phyloP scores from a whole-genome alignment of 2,113 vertebrate species.

The Ammodramus savannarum region DNA sequence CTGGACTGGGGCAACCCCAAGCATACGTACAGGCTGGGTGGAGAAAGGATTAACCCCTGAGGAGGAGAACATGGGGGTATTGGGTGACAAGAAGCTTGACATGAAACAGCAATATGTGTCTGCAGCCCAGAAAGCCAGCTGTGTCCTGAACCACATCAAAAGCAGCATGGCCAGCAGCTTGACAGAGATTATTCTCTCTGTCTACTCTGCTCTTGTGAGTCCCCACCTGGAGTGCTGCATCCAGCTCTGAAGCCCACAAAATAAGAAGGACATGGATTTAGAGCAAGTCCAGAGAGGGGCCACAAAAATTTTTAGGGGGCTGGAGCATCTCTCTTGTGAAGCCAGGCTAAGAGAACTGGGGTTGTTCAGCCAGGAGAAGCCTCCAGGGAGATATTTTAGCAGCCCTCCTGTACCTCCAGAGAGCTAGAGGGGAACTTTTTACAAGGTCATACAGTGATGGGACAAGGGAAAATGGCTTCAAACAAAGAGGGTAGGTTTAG shows the following conservation, averaged over 20 bases:
- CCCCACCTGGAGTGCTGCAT: not conserved
- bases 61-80: not conserved
- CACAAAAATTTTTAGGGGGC: not conserved
- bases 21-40: not conserved
- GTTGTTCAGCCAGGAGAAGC: not conserved
- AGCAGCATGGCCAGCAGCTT: not conserved
- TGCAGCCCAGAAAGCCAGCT: not conserved
- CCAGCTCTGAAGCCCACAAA: not conserved
- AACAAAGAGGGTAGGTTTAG: not conserved
- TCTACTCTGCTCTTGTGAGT: rapidly evolving
- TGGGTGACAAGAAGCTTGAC: not conserved
- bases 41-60: not conserved
- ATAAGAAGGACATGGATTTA: not conserved
- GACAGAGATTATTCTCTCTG: rapidly evolving
- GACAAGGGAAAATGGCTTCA: not conserved
- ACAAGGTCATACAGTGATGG: not conserved
- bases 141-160: not conserved
- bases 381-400: not conserved
- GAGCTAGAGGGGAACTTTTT: not conserved
- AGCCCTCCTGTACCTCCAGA: not conserved
- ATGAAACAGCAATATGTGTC: rapidly evolving
- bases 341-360: not conserved
- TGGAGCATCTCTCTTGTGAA: not conserved
- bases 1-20: not conserved
- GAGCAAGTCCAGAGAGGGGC: not conserved